phyloP scores from a whole-genome alignment of 2,888 invertebrate species.

The Diadromus collaris region DNA sequence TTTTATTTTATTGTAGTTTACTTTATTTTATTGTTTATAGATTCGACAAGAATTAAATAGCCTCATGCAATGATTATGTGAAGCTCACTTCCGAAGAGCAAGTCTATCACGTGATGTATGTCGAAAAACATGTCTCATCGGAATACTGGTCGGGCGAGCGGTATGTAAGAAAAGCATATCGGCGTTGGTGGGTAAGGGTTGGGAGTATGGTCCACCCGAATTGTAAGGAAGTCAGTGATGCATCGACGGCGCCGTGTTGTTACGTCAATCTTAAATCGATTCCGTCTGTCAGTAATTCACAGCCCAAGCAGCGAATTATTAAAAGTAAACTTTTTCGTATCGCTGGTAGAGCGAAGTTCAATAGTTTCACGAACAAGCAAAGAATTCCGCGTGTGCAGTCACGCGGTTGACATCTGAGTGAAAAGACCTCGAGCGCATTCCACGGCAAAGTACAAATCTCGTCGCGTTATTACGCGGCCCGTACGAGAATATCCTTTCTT shows the following conservation, averaged over 20 bases:
- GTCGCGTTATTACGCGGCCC: conserved; percentile 5
- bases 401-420: neutral
- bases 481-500: conserved; percentile 45
- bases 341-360: neutral
- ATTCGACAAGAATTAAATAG: neutral
- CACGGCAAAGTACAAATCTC: conserved; percentile 10
- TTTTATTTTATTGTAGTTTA: neutral
- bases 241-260: no score
- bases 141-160: neutral
- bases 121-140: no score
- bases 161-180: neutral
- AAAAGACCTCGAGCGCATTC: conserved; percentile 18
- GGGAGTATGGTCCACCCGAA: no score
- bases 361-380: neutral
- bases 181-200: no score
- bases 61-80: neutral
- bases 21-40: neutral
- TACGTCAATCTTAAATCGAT: no score
- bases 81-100: neutral
- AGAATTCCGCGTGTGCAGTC: neutral
- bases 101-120: neutral
- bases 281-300: no score
- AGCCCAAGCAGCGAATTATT: conserved; percentile 33
- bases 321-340: neutral
- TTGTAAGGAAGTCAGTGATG: no score